These are phyloP conservation scores for Siphamia tubifer DNA, from an alignment of 2,113 vertebrate species.

Conservation along the genomic window DNA sequence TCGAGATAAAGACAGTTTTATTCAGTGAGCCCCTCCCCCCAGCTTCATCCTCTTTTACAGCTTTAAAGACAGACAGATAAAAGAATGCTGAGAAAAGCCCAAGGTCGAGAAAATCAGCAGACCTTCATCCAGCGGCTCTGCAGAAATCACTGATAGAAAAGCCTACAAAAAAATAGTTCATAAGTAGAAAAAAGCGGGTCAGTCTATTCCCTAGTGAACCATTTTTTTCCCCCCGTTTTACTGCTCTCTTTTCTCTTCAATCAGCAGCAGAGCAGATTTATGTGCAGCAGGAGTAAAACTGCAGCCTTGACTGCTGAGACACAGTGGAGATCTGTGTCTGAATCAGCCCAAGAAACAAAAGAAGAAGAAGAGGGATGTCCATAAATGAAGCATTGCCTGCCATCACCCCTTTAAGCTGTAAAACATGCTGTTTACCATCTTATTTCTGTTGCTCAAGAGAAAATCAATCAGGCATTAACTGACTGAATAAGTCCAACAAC, in stretches of 20 bases:
- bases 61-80: slow-evolving; percentile 22
- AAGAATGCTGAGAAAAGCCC: neutral
- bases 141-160: slow-evolving; percentile 1
- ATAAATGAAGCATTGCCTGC: neutral
- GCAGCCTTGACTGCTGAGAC: slow-evolving; percentile 20
- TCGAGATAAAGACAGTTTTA: slow-evolving; percentile 19
- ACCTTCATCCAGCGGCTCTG: slow-evolving; percentile 1
- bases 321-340: neutral
- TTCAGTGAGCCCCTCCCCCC: neutral
- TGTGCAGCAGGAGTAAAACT: slow-evolving; percentile 4
- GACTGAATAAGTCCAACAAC: neutral
- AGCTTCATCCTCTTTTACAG: neutral
- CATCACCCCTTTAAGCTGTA: neutral
- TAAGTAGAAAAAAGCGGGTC: slow-evolving; percentile 3
- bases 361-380: neutral
- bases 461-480: neutral
- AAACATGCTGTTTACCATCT: neutral
- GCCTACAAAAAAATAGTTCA: slow-evolving; percentile 3
- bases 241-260: slow-evolving; percentile 22
- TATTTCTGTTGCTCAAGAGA: neutral
- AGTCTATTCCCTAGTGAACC: slow-evolving; percentile 1
- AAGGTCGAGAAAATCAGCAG: slow-evolving; percentile 13
- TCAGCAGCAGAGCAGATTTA: slow-evolving; percentile 29
- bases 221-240: slow-evolving; percentile 26
- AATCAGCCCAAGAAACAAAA: neutral